Evolutionary conservation across 2,888 invertebrate genomes (phyloP), one percentile per base, ranked within the genome.

Genomic region (Lingula anatina): DNA sequence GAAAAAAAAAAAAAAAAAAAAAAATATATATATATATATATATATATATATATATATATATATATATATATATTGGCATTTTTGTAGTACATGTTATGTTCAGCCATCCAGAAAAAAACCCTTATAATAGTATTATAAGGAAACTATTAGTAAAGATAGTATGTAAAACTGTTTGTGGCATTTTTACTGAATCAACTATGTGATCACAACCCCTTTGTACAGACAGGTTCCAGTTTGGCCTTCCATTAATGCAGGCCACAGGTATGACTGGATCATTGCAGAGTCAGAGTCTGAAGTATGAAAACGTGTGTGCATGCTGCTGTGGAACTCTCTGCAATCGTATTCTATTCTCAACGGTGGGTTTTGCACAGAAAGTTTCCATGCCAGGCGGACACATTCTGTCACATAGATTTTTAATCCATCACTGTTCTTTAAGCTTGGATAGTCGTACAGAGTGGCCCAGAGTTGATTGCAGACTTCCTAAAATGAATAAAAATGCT

Each of bases 391-490:
- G 38, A 91, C 89, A 53, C 90, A 87, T 37, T 88, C 86, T 27
- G 85, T 82, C 46, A 90, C 87, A 74, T 90, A 91, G 61, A 85
- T 84, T 65, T 86, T 83, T 49, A 95, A 81, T 26, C 88, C 86
- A 1, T 82, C 82, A 72, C 91, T 93, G 1, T 83, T 79, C 59
- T 86, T 86, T 66, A 96, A 81, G 73, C 90, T 89, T 28, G 92
- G 90, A 79, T 94, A 96, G 80, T 95, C 95, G 70, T 90, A 90
- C 20, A 96, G 82, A 0, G 94, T 94, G 59, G 87, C 86, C 77
- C 90, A 85, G 57, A 96, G 85, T 81, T 90, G 85, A 27, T 79
- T 75, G 54, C 81, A 80, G 2, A 84, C 83, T 63, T 83, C 83
- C 83, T 83, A 71, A 15, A 52, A 52, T 47, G 20, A 15, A 49